These are phyloP conservation scores for Lycaon pictus DNA, from an alignment of 2,113 vertebrate species.

Conservation along the genomic window DNA sequence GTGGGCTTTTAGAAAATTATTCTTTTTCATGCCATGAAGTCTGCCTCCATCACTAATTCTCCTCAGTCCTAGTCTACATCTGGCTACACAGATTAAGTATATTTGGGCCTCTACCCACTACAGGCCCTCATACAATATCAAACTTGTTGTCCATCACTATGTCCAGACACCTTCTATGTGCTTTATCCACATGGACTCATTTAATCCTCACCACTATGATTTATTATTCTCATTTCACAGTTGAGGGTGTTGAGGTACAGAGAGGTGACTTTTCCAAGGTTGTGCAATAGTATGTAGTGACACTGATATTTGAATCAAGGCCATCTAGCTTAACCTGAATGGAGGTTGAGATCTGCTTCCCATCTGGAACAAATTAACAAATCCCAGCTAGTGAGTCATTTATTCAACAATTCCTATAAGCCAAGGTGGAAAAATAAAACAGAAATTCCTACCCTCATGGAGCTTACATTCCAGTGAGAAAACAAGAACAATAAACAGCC, in stretches of 20 bases:
- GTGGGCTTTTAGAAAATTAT: conserved; percentile 32
- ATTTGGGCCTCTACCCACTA: neutral
- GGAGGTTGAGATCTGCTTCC: neutral
- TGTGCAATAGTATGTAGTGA: neutral
- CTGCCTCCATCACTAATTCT: neutral
- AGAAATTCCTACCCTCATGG: neutral
- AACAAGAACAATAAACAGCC: neutral
- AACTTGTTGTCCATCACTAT: neutral
- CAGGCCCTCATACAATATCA: neutral
- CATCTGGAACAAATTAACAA: neutral
- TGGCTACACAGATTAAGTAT: neutral
- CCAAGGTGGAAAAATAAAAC: neutral
- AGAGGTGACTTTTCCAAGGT: neutral
- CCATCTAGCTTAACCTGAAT: neutral
- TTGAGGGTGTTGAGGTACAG: conserved; percentile 5
- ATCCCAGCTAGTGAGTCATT: neutral
- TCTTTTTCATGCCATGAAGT: neutral
- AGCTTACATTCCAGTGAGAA: neutral
- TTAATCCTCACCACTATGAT: neutral
- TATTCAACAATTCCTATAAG: neutral
- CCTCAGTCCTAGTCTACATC: neutral
- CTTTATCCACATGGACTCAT: neutral
- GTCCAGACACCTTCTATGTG: neutral
- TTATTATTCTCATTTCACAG: neutral
- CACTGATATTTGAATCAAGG: neutral